Percentiles rank a stretch among this genome's conserved stretches.
phyloP scores from a whole-genome alignment of 2,888 invertebrate genomes.

The Magallana nippona region DNA sequence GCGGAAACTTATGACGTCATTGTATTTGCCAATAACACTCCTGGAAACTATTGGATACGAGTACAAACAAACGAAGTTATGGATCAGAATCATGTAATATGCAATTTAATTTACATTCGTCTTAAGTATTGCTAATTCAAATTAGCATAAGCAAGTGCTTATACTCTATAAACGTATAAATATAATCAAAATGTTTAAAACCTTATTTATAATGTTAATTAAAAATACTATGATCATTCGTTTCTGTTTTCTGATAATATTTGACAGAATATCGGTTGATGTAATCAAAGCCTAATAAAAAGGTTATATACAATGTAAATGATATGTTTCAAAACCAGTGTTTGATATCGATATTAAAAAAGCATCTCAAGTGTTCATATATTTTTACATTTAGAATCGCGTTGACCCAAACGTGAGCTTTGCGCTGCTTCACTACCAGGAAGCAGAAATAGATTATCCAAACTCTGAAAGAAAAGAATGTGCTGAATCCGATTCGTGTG shows the following conservation, averaged over 20 bases:
- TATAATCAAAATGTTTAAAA: too few relatives aligned
- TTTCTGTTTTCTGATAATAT: too few relatives aligned
- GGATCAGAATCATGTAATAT: constrained; percentile 11
- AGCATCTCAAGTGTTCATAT: neutral
- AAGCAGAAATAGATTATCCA: constrained; percentile 55
- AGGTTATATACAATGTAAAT: too few relatives aligned
- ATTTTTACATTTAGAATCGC: neutral
- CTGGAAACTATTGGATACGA: constrained; percentile 70
- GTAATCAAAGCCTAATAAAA: too few relatives aligned
- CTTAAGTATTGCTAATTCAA: too few relatives aligned
- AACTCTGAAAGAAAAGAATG: constrained; percentile 49
- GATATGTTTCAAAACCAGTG: neutral
- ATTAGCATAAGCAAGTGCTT: neutral
- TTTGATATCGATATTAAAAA: neutral
- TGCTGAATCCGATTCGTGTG: constrained; percentile 52
- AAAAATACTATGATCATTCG: too few relatives aligned
- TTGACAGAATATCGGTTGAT: too few relatives aligned
- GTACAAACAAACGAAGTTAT: constrained; percentile 58
- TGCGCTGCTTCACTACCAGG: constrained; percentile 63
- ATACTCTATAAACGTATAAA: too few relatives aligned
- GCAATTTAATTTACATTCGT: neutral
- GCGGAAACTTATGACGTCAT: constrained; percentile 72
- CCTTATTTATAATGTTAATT: too few relatives aligned
- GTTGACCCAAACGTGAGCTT: neutral
- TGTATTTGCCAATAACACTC: constrained; percentile 58